Evolutionary conservation across 2,113 vertebrate genomes (phyloP).

Genomic region (Neolamprologus kungweensis): DNA sequence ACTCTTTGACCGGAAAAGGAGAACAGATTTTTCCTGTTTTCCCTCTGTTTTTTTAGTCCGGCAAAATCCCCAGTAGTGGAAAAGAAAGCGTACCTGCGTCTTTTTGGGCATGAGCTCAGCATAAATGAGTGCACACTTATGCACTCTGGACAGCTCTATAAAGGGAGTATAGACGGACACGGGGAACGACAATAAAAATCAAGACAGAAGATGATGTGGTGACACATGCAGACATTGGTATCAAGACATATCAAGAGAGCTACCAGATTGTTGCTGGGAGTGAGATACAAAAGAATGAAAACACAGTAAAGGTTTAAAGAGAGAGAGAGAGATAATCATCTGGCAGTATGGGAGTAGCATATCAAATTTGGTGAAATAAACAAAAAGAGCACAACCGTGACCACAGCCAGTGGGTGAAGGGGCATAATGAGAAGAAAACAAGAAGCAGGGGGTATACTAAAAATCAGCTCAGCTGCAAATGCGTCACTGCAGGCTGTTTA

Average conservation of each 20-base stretch:
- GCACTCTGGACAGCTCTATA: neutral
- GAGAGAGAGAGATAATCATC: neutral
- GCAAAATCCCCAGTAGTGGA: neutral
- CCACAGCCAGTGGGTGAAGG: slow-evolving; percentile 17
- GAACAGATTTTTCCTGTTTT: slow-evolving; percentile 87
- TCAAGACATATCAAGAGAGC: neutral
- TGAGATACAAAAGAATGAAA: neutral
- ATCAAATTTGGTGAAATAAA: slow-evolving; percentile 8
- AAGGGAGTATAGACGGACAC: neutral
- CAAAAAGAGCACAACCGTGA: neutral
- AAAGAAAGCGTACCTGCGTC: slow-evolving; percentile 1
- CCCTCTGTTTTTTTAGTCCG: slow-evolving; percentile 25
- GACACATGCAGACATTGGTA: neutral
- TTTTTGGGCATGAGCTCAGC: neutral
- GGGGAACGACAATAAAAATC: neutral
- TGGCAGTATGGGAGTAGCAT: neutral
- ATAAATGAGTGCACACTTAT: neutral
- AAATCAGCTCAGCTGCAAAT: slow-evolving; percentile 24
- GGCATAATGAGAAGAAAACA: neutral
- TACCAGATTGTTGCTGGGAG: neutral
- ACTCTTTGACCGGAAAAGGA: slow-evolving; percentile 56
- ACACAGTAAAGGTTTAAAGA: neutral
- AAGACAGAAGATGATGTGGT: neutral
- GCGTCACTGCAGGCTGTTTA: slow-evolving; percentile 35
- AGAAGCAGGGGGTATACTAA: neutral